phyloP scores from a whole-genome alignment of 2,797 vertebrate species.

The Phylloscopus collybita region DNA sequence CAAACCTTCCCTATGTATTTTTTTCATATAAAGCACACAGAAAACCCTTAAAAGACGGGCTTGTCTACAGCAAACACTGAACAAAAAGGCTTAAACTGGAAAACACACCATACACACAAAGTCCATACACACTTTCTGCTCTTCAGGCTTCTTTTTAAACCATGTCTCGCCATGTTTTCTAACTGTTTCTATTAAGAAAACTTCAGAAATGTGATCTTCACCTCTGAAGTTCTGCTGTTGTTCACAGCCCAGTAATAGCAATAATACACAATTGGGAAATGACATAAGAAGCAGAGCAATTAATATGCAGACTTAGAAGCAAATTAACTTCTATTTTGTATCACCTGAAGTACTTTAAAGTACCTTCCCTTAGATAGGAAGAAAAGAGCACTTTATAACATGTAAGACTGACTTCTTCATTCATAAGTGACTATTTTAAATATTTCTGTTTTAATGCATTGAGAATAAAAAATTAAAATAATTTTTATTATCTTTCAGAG shows the following conservation, averaged over 20 bases:
- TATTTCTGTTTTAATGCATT: neutral
- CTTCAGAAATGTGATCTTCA: neutral
- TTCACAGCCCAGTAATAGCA: neutral
- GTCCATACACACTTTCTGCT: neutral
- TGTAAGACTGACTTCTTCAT: neutral
- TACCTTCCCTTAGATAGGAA: neutral
- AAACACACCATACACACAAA: neutral
- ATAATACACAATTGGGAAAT: neutral
- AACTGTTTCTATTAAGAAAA: neutral
- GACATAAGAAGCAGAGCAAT: neutral
- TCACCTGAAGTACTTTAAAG: neutral
- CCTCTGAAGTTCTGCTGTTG: neutral
- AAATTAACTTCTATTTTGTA: neutral
- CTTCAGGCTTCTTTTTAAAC: neutral
- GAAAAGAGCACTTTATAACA: neutral
- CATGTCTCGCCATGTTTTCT: neutral
- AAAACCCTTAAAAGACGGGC: neutral
- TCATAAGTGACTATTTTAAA: neutral
- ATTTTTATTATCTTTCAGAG: neutral
- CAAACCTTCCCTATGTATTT: neutral
- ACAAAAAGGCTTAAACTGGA: neutral
- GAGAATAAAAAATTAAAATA: neutral
- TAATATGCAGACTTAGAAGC: neutral
- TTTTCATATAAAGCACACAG: neutral
- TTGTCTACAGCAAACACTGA: neutral